Evolutionary conservation across 2,797 vertebrate genomes (phyloP).

Genomic region (Phoxinus dragarum): DNA sequence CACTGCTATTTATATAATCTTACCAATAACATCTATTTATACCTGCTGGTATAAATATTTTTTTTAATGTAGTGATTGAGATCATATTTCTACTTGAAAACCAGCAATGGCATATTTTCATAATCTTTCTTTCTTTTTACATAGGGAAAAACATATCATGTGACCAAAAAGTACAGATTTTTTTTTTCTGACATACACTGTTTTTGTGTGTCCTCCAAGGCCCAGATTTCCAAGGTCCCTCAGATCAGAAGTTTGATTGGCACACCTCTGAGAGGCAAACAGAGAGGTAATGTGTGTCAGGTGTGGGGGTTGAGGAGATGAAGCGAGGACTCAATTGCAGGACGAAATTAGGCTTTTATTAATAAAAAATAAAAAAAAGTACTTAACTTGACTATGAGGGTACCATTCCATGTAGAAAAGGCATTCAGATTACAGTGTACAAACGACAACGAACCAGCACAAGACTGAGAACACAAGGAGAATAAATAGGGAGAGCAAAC

Average conservation of each 20-base stretch:
- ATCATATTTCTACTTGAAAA: neutral
- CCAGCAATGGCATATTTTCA: neutral
- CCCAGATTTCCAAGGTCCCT: neutral
- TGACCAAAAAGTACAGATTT: constrained; percentile 7
- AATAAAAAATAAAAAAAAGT: no score
- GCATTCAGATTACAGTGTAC: no score
- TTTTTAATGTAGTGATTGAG: neutral
- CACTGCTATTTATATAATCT: neutral
- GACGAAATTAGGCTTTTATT: no score
- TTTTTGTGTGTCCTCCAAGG: neutral
- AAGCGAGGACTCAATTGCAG: no score
- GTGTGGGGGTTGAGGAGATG: no score
- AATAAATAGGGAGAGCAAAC: no score
- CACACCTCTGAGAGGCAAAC: constrained; percentile 20
- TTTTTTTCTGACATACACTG: neutral
- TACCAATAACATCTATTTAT: neutral
- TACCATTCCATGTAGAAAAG: no score
- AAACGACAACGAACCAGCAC: no score
- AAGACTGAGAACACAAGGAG: no score
- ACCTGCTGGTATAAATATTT: neutral
- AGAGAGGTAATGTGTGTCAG: neutral
- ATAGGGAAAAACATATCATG: neutral
- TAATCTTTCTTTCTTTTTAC: constrained; percentile 1
- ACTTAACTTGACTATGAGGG: no score
- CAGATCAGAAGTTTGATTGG: neutral